These are phyloP conservation scores for Phengaris arion DNA, from an alignment of 2,888 invertebrate genomes.

Conservation along the genomic window DNA sequence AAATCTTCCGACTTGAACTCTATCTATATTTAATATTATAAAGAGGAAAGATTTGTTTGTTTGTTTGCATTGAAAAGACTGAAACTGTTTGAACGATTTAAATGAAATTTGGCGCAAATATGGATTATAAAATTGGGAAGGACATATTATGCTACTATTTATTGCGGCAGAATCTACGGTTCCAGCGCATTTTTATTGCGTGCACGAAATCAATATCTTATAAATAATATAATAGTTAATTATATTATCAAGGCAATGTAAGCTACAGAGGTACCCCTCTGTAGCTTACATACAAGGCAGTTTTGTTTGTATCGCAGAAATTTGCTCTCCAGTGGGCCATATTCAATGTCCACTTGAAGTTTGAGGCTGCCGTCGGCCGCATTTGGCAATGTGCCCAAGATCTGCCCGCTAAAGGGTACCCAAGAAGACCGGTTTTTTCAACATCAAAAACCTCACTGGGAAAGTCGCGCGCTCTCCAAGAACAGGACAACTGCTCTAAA, in stretches of 20 bases:
- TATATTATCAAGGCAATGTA: not conserved
- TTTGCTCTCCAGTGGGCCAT: not conserved
- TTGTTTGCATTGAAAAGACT: no score
- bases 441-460: not conserved
- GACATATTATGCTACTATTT: no score
- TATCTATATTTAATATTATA: not conserved
- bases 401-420: not conserved
- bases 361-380: not conserved
- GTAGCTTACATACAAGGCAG: not conserved
- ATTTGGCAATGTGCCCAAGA: conserved; percentile 1
- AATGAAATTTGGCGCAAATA: no score
- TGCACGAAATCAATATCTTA: no score
- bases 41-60: not conserved
- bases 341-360: not conserved
- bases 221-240: no score
- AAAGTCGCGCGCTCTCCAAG: not conserved
- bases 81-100: no score
- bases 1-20: no score
- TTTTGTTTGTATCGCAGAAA: not conserved
- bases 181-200: no score
- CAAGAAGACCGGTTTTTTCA: not conserved
- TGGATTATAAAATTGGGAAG: no score
- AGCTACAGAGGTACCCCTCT: no score
- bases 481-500: not conserved
- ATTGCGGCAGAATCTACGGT: no score